These are phyloP conservation scores for Oryzias sinensis DNA, from an alignment of 2,797 vertebrate genomes.

Conservation along the genomic window DNA sequence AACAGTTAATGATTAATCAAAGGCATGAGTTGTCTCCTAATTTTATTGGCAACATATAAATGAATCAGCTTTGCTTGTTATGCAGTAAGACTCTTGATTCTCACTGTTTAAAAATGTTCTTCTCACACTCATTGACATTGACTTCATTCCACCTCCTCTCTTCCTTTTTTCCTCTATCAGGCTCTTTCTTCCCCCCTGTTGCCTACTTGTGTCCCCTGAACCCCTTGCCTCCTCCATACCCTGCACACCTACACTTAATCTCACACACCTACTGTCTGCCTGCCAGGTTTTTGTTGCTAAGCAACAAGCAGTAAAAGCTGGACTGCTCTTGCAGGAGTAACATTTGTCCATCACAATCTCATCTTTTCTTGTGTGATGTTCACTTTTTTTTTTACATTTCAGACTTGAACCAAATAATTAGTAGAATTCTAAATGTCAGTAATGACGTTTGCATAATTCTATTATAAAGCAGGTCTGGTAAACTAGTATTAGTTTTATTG, in stretches of 20 bases:
- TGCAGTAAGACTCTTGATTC: constrained; percentile 13
- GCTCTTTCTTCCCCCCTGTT: constrained; percentile 40
- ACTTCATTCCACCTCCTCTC: constrained; percentile 23
- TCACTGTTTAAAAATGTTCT: constrained; percentile 23
- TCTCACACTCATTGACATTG: constrained; percentile 17
- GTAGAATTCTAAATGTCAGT: not conserved
- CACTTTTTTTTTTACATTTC: not conserved
- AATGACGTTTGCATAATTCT: constrained; percentile 2
- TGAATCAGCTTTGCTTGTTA: not conserved
- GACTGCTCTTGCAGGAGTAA: constrained; percentile 78
- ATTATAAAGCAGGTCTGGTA: constrained; percentile 3
- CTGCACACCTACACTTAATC: constrained; percentile 63
- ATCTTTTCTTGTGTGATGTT: constrained; percentile 26
- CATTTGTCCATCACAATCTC: constrained; percentile 77
- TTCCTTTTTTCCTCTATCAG: constrained; percentile 21
- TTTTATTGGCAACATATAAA: not conserved
- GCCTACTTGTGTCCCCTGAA: constrained; percentile 40
- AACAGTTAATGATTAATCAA: not conserved
- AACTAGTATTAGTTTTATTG: too few relatives aligned
- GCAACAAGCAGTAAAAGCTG: constrained; percentile 76
- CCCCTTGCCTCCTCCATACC: constrained; percentile 40
- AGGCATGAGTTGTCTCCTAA: not conserved
- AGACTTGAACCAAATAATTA: not conserved
- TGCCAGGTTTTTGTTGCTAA: constrained; percentile 83
- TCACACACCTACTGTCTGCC: constrained; percentile 81